phyloP scores from a whole-genome alignment of 2,113 vertebrate genomes.

The Hassar affinis region DNA sequence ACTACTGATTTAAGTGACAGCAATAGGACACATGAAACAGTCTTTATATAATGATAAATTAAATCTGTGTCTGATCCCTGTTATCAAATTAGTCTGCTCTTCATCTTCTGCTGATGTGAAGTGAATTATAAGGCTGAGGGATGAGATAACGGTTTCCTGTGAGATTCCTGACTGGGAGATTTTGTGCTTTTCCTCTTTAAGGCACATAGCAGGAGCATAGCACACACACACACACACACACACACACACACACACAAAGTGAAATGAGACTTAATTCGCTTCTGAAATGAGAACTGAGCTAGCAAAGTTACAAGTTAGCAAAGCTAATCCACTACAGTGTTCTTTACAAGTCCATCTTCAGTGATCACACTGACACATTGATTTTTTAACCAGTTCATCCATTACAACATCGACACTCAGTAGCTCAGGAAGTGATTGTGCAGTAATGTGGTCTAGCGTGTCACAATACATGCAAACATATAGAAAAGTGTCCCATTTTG shows the following conservation, averaged over 20 bases:
- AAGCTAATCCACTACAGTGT: neutral
- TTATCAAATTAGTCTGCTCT: slow-evolving; percentile 11
- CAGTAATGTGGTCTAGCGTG: slow-evolving; percentile 17
- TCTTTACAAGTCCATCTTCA: neutral
- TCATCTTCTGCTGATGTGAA: slow-evolving; percentile 12
- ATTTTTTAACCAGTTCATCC: neutral
- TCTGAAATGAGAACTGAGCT: neutral
- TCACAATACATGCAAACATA: neutral
- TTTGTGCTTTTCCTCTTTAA: slow-evolving; percentile 6
- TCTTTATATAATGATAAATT: slow-evolving; percentile 7
- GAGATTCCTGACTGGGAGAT: slow-evolving; percentile 7
- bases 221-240: slow-evolving; percentile 3
- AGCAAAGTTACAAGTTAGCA: neutral
- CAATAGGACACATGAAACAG: neutral
- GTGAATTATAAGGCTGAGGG: slow-evolving; percentile 20
- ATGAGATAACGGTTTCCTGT: slow-evolving; percentile 49
- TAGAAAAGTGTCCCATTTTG: too few species aligned
- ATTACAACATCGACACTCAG: neutral
- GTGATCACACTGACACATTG: neutral
- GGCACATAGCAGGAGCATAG: neutral
- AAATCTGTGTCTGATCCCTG: neutral
- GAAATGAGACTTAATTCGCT: neutral
- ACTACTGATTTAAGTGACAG: neutral
- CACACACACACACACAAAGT: slow-evolving; percentile 30
- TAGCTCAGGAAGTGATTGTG: slow-evolving; percentile 25